phyloP scores from a whole-genome alignment of 2,888 invertebrate species.

The Timandra comae region DNA sequence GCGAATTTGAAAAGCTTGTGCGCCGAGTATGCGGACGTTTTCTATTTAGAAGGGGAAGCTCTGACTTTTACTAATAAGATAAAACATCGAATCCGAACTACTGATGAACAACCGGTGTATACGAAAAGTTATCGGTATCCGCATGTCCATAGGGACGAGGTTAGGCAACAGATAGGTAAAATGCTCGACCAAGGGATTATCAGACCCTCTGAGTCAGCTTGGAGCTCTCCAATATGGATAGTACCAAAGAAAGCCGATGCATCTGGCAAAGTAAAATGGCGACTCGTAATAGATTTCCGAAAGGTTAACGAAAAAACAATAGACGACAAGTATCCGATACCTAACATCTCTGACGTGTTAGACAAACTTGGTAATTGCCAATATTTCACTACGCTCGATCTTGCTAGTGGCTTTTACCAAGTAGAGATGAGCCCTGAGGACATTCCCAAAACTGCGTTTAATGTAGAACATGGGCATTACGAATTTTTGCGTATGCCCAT shows the following conservation, averaged over 20 bases:
- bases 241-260: no score
- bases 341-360: background rate
- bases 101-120: constrained; percentile 9
- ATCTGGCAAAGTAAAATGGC: background rate
- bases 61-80: no score
- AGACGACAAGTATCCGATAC: background rate
- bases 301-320: background rate
- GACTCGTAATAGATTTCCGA: constrained; percentile 1
- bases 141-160: constrained; percentile 9
- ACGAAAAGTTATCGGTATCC: constrained; percentile 13
- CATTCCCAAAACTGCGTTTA: constrained; percentile 5
- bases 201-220: no score
- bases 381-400: no score
- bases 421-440: no score
- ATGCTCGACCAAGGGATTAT: constrained; percentile 13
- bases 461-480: constrained; percentile 5
- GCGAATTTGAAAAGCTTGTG: constrained; percentile 19
- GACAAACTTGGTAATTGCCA: no score
- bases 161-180: constrained; percentile 8
- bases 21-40: constrained; percentile 16
- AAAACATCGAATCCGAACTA: constrained; percentile 9
- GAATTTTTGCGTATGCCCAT: no score
- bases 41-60: constrained; percentile 16
- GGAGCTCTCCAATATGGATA: no score
- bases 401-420: no score